Evolutionary conservation across 2,113 vertebrate genomes (phyloP), one percentile per base, ranked within the genome.

Genomic region (Dipodomys spectabilis): DNA sequence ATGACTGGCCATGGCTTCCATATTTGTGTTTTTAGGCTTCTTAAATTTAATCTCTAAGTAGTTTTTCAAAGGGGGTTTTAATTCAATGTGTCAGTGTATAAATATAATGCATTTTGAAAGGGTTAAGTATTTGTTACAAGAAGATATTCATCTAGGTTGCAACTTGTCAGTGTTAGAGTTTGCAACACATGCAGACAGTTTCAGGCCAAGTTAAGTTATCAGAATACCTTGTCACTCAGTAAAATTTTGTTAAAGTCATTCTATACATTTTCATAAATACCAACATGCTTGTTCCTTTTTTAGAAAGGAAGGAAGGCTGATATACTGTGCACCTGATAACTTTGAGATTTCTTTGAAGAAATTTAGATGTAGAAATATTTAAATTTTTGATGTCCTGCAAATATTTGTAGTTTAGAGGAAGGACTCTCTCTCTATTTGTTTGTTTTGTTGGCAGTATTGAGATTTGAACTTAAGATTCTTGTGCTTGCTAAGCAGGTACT

Each of bases 301-400:
- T 57, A 57, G 53, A 57, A 57, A 57, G 15, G 20, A 72, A 91
- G 57, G 30, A 89, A 62, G 25, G 23, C 65, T 28, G 20, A 12
- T 22, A 72, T 27, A 62, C 19, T 28, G 13, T 80, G 30, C 25
- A 68, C 16, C 23, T 75, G 35, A 88, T 82, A 69, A 11, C 45
- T 90, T 25, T 60, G 35, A 35, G 1, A 84, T 90, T 89, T 91
- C 19, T 93, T 83, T 80, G 60, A 95, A 44, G 68, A 35, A 88
- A n/a, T n/a, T 4, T 71, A 72, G 39, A 49, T 84, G 68, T 49
- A n/a, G 67, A 82, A 68, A 64, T 2, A 0, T 53, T 92, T 94
- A 79, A 32, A 62, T 79, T 80, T 20, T 88, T 89, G 74, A 57
- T 83, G 2, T 77, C 39, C 28, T 86, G 19, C 4, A 10, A 39